Evolutionary conservation across 2,888 invertebrate species (phyloP), one percentile per base, ranked within the genome.

Genomic region (Labia minor): DNA sequence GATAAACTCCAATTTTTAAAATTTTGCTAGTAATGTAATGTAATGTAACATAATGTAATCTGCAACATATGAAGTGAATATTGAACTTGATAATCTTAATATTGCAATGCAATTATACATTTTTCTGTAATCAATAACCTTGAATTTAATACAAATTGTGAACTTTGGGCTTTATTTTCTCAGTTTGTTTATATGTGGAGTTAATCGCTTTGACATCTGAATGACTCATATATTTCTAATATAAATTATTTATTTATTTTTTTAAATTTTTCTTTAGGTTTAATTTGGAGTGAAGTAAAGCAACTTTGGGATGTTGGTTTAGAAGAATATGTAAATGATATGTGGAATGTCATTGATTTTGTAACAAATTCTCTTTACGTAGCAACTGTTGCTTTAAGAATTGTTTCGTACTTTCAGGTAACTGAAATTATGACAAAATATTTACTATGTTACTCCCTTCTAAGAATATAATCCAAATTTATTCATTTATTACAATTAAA

Each of bases 301-400:
- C 97, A 98, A 78, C 81, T 99, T 69, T 98, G 97, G 97, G 95
- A 96, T 78, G 93, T 95, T 73, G 98, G 98, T 0, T 82, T 97
- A 68, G 90, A 94, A 75, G 96, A 97, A 77, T 99, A 98, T 80
- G 88, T 93, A 68, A 89, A 95, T 75, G 97, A 99, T 79, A 96
- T 98, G 95, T 98, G 98, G 98, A 98, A 99, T 79, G 95, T 98
- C 69, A 92, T 98, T 73, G 98, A 98, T 81, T 98, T 98, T 79
- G 93, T 97, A 71, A 98, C 98, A 69, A 98, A 98, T 81, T 95
- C 97, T 6, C 81, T 98, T 49, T 99, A 99, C 79, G 94, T 98
- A 70, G 95, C 97, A 67, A 98, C 98, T 0, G 92, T 97, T 66
- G 95, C 96, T 1, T 82, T 99, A 66, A 83, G 98, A 72, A 86